Evolutionary conservation across 35 echinoderm and acorn worm species (phyloP).

Genomic region (Heliocidaris erythrogramma): DNA sequence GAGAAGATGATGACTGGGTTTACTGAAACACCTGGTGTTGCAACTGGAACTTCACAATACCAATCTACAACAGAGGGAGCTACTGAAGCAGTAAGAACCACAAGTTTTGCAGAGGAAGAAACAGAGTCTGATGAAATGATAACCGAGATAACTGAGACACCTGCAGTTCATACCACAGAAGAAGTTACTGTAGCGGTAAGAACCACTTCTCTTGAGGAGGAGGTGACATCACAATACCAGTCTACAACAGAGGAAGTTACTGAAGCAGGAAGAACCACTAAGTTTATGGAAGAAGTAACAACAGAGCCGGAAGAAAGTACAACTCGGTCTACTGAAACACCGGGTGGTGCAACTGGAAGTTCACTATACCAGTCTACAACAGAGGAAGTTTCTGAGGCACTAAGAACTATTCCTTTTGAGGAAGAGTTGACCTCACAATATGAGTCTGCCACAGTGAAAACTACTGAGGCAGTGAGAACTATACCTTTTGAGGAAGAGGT

Average conservation of each 20-base stretch:
- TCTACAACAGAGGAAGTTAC: neutral
- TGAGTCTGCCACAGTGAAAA: neutral
- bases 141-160: neutral
- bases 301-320: neutral
- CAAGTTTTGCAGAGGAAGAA: neutral
- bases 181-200: neutral
- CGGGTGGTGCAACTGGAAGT: neutral
- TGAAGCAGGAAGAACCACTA: neutral
- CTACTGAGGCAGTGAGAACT: neutral
- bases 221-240: neutral
- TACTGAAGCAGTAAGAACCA: neutral
- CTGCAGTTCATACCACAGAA: neutral
- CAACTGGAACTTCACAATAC: neutral
- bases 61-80: neutral
- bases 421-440: neutral
- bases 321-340: neutral
- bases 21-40: neutral
- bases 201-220: neutral
- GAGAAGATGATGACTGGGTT: neutral
- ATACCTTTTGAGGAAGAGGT: neutral
- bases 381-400: neutral
- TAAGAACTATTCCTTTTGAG: neutral
- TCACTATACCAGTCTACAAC: neutral
- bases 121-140: neutral
- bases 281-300: neutral